phyloP scores from a whole-genome alignment of 2,797 vertebrate genomes.

The Hybognathus amarus region DNA sequence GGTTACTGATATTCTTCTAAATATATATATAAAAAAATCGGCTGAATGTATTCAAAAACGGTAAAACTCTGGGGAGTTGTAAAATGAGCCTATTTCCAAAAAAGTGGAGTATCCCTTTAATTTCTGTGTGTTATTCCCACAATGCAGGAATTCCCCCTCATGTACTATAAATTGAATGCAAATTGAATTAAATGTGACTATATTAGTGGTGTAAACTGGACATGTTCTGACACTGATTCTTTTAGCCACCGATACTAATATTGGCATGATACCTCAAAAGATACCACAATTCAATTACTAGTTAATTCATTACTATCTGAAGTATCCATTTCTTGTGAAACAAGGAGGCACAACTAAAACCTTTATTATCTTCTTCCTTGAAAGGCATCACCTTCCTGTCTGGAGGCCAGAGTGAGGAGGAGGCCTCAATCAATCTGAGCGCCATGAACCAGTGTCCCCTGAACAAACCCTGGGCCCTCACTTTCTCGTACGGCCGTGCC shows the following conservation, averaged over 20 bases:
- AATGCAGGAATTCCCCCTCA: background rate
- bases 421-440: conserved; percentile 89
- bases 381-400: conserved; percentile 91
- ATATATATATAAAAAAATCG: too few relatives aligned
- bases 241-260: background rate
- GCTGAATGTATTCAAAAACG: too few relatives aligned
- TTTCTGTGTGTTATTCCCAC: background rate
- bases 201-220: background rate
- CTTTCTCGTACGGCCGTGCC: conserved; percentile 91
- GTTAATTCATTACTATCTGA: background rate
- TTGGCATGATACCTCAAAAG: too few relatives aligned
- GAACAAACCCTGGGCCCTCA: conserved; percentile 87
- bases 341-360: background rate
- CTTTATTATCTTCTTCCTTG: background rate
- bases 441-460: conserved; percentile 90
- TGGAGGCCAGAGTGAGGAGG: conserved; percentile 93
- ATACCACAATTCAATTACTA: too few relatives aligned
- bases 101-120: too few relatives aligned
- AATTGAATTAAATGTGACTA: background rate
- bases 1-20: too few relatives aligned
- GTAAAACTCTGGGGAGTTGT: too few relatives aligned
- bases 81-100: too few relatives aligned
- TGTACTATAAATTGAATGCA: background rate
- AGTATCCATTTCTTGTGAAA: background rate
- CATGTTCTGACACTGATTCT: background rate